Percentiles rank a stretch among this genome's conserved stretches.
These are phyloP conservation scores for Bradypodion ventrale DNA, from an alignment of 2,797 vertebrate species.

Conservation along the genomic window DNA sequence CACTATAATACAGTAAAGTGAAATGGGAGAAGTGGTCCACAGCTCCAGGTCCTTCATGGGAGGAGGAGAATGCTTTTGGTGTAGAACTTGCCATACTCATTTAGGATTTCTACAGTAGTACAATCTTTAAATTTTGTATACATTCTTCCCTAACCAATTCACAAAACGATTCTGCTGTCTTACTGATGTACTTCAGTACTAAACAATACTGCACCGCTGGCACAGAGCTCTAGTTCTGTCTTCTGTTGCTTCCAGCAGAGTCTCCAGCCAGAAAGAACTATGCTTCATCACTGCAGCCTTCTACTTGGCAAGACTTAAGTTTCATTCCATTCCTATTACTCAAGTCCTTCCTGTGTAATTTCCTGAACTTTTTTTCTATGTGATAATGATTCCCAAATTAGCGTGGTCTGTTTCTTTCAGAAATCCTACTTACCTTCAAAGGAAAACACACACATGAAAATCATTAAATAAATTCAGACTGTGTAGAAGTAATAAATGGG, in stretches of 20 bases:
- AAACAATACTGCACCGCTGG: not conserved
- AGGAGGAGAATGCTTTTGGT: not conserved
- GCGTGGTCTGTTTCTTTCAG: constrained; percentile 1
- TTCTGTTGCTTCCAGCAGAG: constrained; percentile 14
- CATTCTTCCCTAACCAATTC: not conserved
- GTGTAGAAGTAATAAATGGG: too few relatives aligned
- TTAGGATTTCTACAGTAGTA: not conserved
- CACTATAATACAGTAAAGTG: not conserved
- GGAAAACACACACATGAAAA: not conserved
- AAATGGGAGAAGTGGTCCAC: too few relatives aligned
- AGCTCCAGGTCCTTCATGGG: not conserved
- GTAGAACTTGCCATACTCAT: not conserved
- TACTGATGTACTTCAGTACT: not conserved
- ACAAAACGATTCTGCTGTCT: not conserved
- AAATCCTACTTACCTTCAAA: constrained; percentile 1
- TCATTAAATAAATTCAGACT: constrained; percentile 1
- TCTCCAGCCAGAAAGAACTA: constrained; percentile 1
- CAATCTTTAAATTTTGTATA: not conserved
- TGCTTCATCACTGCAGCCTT: constrained; percentile 21
- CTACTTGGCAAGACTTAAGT: constrained; percentile 22
- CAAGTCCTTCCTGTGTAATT: constrained; percentile 21
- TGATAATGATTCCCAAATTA: constrained; percentile 19
- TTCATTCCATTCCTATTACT: constrained; percentile 39
- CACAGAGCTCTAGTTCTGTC: too few relatives aligned
- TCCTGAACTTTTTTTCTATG: constrained; percentile 5